Percentiles rank a stretch among this genome's conserved stretches.
These are phyloP conservation scores for Drosophila grimshawi DNA, from an alignment of 1,140 invertebrate species.

Conservation along the genomic window DNA sequence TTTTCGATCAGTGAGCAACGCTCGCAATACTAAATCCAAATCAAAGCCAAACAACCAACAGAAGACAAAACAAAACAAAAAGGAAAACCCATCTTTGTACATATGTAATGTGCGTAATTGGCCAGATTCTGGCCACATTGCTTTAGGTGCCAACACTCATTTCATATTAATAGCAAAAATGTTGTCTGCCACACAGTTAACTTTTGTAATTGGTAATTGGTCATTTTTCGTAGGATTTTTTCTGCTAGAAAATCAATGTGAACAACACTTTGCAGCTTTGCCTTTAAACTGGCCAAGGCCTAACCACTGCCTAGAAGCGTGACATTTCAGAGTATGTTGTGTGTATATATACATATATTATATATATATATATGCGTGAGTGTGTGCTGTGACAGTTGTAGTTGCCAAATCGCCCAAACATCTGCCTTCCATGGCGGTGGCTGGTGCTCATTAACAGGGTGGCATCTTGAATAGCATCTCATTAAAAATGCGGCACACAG, in stretches of 20 bases:
- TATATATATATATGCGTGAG: too few relatives aligned
- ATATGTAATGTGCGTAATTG: conserved; percentile 8
- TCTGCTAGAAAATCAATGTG: neutral
- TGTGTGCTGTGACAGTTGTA: conserved; percentile 24
- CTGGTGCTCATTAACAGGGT: conserved; percentile 65
- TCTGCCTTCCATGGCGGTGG: neutral
- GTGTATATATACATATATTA: neutral
- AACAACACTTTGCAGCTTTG: neutral
- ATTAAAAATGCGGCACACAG: conserved; percentile 65
- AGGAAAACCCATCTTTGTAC: conserved; percentile 1
- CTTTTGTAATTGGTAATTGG: conserved; percentile 12
- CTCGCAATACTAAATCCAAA: conserved; percentile 8
- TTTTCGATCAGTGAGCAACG: conserved; percentile 68
- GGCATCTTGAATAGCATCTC: conserved; percentile 64
- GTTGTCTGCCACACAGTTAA: neutral
- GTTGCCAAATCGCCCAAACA: conserved; percentile 10
- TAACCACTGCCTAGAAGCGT: neutral
- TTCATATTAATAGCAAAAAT: conserved; percentile 66
- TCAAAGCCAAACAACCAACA: neutral
- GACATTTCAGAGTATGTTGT: conserved; percentile 16
- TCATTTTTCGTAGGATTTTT: neutral
- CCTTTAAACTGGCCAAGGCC: conserved; percentile 18
- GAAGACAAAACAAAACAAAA: neutral
- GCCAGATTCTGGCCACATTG: conserved; percentile 8
- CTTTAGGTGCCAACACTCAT: conserved; percentile 29